Evolutionary conservation across 2,113 vertebrate genomes (phyloP), one percentile per base, ranked within the genome.

Genomic region (Mohoua ochrocephala): DNA sequence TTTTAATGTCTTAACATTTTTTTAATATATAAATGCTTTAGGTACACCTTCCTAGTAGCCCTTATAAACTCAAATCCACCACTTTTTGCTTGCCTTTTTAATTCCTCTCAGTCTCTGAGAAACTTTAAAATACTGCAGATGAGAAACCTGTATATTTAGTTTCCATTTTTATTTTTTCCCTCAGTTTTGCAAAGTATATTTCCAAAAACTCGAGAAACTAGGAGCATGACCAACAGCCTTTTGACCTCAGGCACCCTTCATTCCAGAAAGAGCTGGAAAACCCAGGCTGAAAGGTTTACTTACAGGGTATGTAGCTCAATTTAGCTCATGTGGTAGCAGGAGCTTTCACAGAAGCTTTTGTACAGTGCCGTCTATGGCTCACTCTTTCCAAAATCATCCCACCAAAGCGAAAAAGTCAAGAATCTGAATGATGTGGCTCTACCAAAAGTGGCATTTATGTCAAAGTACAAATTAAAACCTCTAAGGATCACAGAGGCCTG

Each of bases 381-480:
- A 7, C 42, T 84, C 49, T 70, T 77, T 53, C 67, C 2, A 0
- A 75, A 87, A 64, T 22, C 47, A 82, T 45, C 44, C 77, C 60
- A 47, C 17, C 47, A 65, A 65, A 64, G 45, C 65, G 21, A 81
- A 84, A 35, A 82, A 80, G 35, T 50, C 71, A 87, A 69, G 75
- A 92, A 61, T 49, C 3, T 2, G 31, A 89, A 52, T 28, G 56
- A 93, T 4, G 9, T 37, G 54, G 60, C 63, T 91, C 41, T 52
- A 77, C n/a, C 61, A 65, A 67, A 69, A 85, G 26, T 77, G n/a
- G 42, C 33, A 67, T 81, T 88, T 75, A 87, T 75, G 6, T 3
- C 53, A 47, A 87, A 77, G 53, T 67, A 77, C 60, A 87, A 84
- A 95, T 96, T 96, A 95, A 91, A 94, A 37, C 30, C 59, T 52